Evolutionary conservation across 2,113 vertebrate genomes (phyloP).

Genomic region (Eleginops maclovinus): DNA sequence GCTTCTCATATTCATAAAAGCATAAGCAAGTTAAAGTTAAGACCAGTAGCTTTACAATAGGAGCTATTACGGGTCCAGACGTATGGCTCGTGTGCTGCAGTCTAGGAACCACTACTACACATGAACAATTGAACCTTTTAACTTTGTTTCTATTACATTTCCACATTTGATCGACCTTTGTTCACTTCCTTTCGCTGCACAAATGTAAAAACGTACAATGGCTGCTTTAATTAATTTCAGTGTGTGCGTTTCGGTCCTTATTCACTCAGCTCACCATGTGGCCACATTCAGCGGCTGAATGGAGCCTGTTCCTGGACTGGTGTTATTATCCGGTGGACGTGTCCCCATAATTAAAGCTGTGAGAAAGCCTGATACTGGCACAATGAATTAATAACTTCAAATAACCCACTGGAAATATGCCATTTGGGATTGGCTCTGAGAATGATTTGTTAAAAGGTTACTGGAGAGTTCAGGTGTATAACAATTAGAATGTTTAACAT

Average conservation of each 20-base stretch:
- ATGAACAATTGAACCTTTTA: neutral
- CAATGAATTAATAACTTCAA: constrained; percentile 44
- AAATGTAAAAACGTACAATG: constrained; percentile 16
- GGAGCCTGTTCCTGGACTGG: constrained; percentile 16
- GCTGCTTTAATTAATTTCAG: constrained; percentile 30
- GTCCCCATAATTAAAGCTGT: constrained; percentile 38
- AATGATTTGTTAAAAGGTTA: constrained; percentile 29
- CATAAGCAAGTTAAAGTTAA: no score
- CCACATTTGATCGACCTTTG: constrained; percentile 12
- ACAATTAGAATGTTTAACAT: constrained; percentile 13
- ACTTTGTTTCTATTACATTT: neutral
- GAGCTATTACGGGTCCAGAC: neutral
- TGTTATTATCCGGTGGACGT: constrained; percentile 28
- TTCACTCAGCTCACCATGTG: constrained; percentile 15
- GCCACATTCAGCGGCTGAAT: constrained; percentile 35
- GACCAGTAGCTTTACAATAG: no score
- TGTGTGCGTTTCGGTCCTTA: constrained; percentile 9
- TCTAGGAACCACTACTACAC: neutral
- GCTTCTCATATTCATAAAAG: neutral
- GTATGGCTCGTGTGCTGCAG: neutral
- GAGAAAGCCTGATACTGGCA: constrained; percentile 28
- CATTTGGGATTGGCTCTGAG: constrained; percentile 30
- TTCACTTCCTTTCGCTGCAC: constrained; percentile 25
- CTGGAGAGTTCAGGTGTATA: constrained; percentile 4
- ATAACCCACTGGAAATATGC: constrained; percentile 26